These are phyloP conservation scores for Deroplatys truncata DNA, from an alignment of 2,888 invertebrate species.

Conservation along the genomic window DNA sequence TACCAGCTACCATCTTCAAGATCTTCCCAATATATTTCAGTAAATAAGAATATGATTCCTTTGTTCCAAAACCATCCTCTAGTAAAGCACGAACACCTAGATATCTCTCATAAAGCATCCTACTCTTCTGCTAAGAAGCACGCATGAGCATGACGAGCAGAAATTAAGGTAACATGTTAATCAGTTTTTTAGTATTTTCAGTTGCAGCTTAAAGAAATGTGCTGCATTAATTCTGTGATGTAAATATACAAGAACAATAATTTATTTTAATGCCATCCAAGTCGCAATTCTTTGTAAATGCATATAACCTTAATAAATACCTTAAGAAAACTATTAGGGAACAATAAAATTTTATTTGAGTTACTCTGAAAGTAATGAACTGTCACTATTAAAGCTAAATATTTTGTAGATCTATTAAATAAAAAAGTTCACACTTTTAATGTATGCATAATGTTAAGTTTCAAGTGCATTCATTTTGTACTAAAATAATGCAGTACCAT, in stretches of 20 bases:
- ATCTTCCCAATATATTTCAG: neutral
- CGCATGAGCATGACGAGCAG: neutral
- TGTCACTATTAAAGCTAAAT: no score
- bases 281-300: no score
- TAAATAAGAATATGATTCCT: neutral
- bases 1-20: neutral
- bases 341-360: no score
- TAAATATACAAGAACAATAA: neutral
- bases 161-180: neutral
- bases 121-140: neutral
- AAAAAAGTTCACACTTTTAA: no score
- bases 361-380: no score
- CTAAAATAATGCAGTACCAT: no score
- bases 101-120: neutral
- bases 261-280: neutral
- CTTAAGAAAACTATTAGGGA: no score
- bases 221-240: neutral
- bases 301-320: no score
- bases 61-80: neutral
- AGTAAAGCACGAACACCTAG: neutral
- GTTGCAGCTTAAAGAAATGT: neutral
- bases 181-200: neutral
- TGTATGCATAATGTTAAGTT: no score
- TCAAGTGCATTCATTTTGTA: no score
- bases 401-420: no score